Base-by-base conservation (phyloP, 2,113 vertebrate genomes). In the Cyanoramphus novaezelandiae region DNA sequence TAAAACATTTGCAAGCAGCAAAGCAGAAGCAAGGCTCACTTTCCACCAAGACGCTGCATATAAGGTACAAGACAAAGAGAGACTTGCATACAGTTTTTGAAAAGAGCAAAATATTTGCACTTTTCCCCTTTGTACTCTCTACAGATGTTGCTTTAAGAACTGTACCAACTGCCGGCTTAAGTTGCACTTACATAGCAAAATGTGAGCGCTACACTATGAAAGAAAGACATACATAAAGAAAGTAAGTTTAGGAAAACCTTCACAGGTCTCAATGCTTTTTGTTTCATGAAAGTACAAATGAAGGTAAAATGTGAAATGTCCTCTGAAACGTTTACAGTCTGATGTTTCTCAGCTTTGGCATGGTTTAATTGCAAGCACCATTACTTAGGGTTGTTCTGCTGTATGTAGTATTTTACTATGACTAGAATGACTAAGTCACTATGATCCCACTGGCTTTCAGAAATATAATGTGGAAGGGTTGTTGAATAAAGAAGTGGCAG, bases 141-240 rank as follows among this genome's bases (percentile, higher is more conserved):
- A 11, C 10, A 49, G 6, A 24, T 13, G 21, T 44, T 75, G 14
- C 18, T 85, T 78, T 47, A 64, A 53, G 29, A 88, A 59, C 24
- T 65, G 25, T 13, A 78, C 6, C 7, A 29, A 17, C 25, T 6
- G 1, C 29, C 64, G 47, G 17, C 31, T 52, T 88, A 25, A 79
- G 47, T 5, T 62, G 10, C 43, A 49, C 2, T 63, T 82, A 59
- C 20, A 3, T 13, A 59, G 39, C 8, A 86, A 57, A 86, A 59
- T 49, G n/a, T 27, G 11, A 52, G 3, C 0, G 1, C 24, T 82
- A 43, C 7, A 23, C 23, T 57, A 8, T n/a, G 14, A 52, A 55
- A 43, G 12, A 69, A 43, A 76, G 2, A n/a, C 1, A 41, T 2
- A 8, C 7, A 41, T 35, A 46, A 78, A 63, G 19, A 68, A 63